Base-by-base conservation (phyloP, 2,113 vertebrate genomes). In the Cranoglanis bouderius region DNA sequence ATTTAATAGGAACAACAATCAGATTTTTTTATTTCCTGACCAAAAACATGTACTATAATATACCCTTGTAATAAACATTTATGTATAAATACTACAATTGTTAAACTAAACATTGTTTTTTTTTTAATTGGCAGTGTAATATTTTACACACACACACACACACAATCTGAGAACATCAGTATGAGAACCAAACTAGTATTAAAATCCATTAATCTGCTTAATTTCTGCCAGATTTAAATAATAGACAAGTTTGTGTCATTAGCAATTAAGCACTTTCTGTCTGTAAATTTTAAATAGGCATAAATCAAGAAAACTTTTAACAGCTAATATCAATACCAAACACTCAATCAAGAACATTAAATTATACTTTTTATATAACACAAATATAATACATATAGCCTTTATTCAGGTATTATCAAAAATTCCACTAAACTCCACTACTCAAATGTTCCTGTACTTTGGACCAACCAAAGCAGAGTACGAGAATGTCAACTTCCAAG, bases 391-490 rank as follows among this genome's bases (percentile, higher is more conserved):
- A 53, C 29, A 81, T 53, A 32, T 5, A 35, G 29, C 16, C 16
- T 81, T 85, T 70, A 67, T 51, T 35, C 4, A 19, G 40, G 21
- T 43, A 83, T 59, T 24, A 84, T 8, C 9, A 82, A 29, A 55
- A 74, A 55, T 26, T 83, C 53, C 26, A 49, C 55, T 24, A 10
- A 72, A 57, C 81, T 74, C 46, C 80, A 57, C 0, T 29, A 70
- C 14, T 35, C 19, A 21, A 84, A 84, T 6, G 40, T 49, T 26
- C 70, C 18, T 84, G 87, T 61, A 65, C 59, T 82, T 51, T 74
- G 43, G 75, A 53, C 77, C 70, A 88, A 77, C 55, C 82, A 88
- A 61, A 84, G 57, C 49, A 51, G 70, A 57, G 40, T 77, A 84
- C 21, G 82, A 84, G 70, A 29, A 84, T 3, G 65, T 46, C 24